Evolutionary conservation across 2,888 invertebrate species (phyloP), one percentile per base, ranked within the genome.

Genomic region (Margaritifera margaritifera): DNA sequence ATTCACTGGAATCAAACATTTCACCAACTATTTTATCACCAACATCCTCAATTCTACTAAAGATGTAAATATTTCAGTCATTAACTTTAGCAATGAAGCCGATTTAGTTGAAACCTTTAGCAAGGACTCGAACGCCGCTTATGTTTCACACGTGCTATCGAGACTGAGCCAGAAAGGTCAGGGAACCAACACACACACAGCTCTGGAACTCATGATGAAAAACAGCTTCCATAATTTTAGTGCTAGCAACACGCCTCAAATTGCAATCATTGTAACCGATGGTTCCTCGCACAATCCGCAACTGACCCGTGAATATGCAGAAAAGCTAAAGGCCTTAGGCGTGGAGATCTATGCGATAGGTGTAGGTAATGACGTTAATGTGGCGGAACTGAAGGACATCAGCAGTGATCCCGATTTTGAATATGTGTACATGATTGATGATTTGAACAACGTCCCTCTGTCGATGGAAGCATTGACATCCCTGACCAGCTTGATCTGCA

Each of bases 361-460:
- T 5, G 66, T 77, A 15, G 77, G 77, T n/a, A 74, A 77, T 57
- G 77, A 77, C 31, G 66, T 77, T 6, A 77, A 77, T 24, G 66
- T 63, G 24, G 56, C 64, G 55, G 77, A 77, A 56, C 57, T 65
- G 6, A 62, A 66, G n/a, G 64, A 53, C 15, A 72, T 77, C 19
- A 77, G 77, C 52, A 77, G 77, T 52, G 70, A 74, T 31, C 77
- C 77, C 8, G 62, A 77, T 68, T 61, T 54, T 4, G 62, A 60
- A 51, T 72, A 70, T 52, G 22, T 65, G 42, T 42, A 42, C 42
- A 2, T 42, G 42, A 42, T 42, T 42, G 11, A 42, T 42, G 42
- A 42, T 42, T 8, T 42, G 11, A 11, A 42, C 42, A 42, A 42
- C 42, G 42, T 42, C 42, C 42, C 42, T 11, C 11, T 42, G 42